A percentile compares a stretch with the other conserved stretches of the same genome.
These are phyloP conservation scores for Bos indicus DNA, from an alignment of 2,113 vertebrate genomes.

Conservation along the genomic window DNA sequence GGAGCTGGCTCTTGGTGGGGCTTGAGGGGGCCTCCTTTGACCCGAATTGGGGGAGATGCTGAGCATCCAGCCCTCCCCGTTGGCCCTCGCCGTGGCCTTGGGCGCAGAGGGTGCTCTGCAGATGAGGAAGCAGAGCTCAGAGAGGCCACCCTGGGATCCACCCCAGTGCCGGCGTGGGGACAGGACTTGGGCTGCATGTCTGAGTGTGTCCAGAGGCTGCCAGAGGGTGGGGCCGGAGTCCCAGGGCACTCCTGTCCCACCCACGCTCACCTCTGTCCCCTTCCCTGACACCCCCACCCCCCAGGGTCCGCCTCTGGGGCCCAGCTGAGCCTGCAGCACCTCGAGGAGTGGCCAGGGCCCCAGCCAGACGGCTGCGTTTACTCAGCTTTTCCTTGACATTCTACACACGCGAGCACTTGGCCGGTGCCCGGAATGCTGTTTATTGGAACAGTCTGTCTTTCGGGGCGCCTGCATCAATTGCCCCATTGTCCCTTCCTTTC, in stretches of 20 bases:
- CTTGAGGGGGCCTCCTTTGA: background rate
- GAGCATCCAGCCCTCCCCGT: background rate
- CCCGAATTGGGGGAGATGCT: background rate
- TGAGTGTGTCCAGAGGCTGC: background rate
- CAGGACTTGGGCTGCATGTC: background rate
- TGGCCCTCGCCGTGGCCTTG: background rate
- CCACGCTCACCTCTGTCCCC: background rate
- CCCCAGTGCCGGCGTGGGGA: background rate
- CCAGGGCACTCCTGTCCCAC: background rate
- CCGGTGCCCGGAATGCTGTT: slow-evolving; percentile 20
- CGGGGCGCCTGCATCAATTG: slow-evolving; percentile 57
- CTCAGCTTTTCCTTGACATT: slow-evolving; percentile 68
- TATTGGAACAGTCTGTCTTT: slow-evolving; percentile 70
- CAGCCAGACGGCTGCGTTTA: background rate
- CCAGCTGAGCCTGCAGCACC: background rate
- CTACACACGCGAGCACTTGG: slow-evolving; percentile 58
- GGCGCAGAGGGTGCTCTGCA: background rate
- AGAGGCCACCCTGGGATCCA: background rate
- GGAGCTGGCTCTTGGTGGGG: background rate
- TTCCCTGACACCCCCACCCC: background rate
- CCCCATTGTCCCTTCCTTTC: slow-evolving; percentile 48
- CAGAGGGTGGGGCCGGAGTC: background rate
- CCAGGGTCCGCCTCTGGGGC: background rate
- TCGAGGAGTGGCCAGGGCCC: background rate
- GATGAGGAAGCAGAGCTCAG: slow-evolving; percentile 20